Conservation (phyloP, 2,113 vertebrate genomes). For the Rana temporaria region DNA sequence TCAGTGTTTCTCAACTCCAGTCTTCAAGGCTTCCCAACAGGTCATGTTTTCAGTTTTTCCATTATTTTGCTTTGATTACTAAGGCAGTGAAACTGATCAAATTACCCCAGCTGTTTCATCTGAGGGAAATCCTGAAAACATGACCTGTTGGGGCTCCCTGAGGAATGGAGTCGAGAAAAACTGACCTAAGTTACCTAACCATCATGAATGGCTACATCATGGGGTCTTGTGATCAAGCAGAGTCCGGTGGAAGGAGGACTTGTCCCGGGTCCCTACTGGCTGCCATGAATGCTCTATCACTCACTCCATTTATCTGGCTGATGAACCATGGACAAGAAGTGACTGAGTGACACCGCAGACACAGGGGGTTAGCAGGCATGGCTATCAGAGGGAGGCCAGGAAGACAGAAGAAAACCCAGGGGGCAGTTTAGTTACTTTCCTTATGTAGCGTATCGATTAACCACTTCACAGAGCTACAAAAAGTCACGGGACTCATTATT, state of each 20-base stretch:
- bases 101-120: too few species aligned
- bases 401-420: conserved; percentile 24
- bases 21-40: too few species aligned
- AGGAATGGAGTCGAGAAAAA: too few species aligned
- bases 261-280: conserved; percentile 6
- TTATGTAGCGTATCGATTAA: conserved; percentile 6
- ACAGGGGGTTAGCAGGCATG: conserved; percentile 37
- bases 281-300: conserved; percentile 28
- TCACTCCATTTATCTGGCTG: conserved; percentile 30
- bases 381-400: conserved; percentile 1
- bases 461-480: not conserved
- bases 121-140: too few species aligned
- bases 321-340: conserved; percentile 21
- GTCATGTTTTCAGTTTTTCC: too few species aligned
- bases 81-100: too few species aligned
- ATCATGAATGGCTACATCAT: not conserved
- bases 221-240: not conserved
- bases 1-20: too few species aligned
- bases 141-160: too few species aligned
- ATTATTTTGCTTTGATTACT: too few species aligned
- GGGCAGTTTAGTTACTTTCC: conserved; percentile 32
- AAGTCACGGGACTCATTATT: not conserved
- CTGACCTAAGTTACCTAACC: too few species aligned
- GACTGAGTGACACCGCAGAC: conserved; percentile 39
- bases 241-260: not conserved